Base-by-base conservation (phyloP, 2,888 invertebrate genomes). In the Tetheella fluctuosa region DNA sequence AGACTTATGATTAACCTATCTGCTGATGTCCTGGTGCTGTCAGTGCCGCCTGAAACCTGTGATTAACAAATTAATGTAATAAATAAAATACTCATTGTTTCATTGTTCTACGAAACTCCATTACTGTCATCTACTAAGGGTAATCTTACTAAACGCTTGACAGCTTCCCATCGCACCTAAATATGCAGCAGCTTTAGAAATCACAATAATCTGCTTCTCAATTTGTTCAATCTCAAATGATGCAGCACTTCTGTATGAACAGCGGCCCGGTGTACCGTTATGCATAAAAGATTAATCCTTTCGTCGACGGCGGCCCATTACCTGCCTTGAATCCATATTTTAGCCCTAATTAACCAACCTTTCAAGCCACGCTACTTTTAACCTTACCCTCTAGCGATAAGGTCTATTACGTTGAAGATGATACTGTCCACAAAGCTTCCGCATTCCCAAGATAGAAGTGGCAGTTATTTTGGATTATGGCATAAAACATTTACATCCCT, bases 251-350 rank as follows among this genome's bases (percentile, higher is more conserved):
- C 28, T 30, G 17, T 55, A 30, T 8, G 55, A 23, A 20, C 7
- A 37, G 55, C 30, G 30, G 23, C 5, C 34, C n/a, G 13, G 20
- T 55, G 20, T 34, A 55, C 54, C 23, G 55, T 23, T 37, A 55
- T 34, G 55, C 55, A 55, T 55, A 37, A 34, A 37, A 55, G 17
- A 73, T 67, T 70, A 67, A 69, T 67, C 61, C 63, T 39, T 64
- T 57, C 64, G 48, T 48, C 20, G 59, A 60, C 59, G 17, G 57
- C 53, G 54, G 58, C 62, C 65, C 67, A 62, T 63, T 69, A 71
- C 66, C 66, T 61, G 58, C 57, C 60, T 56, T 59, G 55, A 57
- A 54, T 54, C 61, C 64, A 73, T 74, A 74, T 67, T 74, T 72
- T 70, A 67, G 64, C 67, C 69, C 68, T 64, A 65, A 65, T 73